Evolutionary conservation across 2,797 vertebrate genomes (phyloP).

Genomic region (Hapalemur alaotrensis): DNA sequence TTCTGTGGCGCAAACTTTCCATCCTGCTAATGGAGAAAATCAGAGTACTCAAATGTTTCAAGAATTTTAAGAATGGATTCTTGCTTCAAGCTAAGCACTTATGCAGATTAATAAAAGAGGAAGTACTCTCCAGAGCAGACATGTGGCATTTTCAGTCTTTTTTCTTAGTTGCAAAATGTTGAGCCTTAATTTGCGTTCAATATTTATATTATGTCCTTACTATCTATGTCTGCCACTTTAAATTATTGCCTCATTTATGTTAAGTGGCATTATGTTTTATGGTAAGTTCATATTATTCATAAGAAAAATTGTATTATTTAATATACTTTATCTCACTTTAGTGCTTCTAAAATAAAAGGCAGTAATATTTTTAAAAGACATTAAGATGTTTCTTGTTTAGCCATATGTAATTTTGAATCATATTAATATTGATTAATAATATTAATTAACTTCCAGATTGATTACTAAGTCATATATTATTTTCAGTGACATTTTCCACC

Average conservation of each 20-base stretch:
- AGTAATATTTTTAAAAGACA: background rate
- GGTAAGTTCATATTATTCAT: background rate
- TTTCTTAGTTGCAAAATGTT: background rate
- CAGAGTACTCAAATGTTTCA: background rate
- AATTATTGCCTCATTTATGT: background rate
- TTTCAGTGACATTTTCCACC: background rate
- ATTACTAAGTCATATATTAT: background rate
- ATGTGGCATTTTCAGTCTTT: background rate
- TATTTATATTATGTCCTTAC: background rate
- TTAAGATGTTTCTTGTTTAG: background rate
- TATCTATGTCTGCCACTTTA: background rate
- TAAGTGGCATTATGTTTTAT: background rate
- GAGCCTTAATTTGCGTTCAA: background rate
- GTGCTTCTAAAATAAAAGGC: background rate
- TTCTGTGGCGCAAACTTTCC: background rate
- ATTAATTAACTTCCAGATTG: background rate
- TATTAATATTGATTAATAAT: constrained; percentile 23
- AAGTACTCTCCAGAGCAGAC: background rate
- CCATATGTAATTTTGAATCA: background rate
- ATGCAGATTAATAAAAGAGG: background rate
- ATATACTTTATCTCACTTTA: background rate
- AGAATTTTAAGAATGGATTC: background rate
- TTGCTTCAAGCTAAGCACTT: background rate
- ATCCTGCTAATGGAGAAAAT: background rate
- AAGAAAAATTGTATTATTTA: background rate